Conservation (phyloP, 2,113 vertebrate genomes). For the Grantiella picta region DNA sequence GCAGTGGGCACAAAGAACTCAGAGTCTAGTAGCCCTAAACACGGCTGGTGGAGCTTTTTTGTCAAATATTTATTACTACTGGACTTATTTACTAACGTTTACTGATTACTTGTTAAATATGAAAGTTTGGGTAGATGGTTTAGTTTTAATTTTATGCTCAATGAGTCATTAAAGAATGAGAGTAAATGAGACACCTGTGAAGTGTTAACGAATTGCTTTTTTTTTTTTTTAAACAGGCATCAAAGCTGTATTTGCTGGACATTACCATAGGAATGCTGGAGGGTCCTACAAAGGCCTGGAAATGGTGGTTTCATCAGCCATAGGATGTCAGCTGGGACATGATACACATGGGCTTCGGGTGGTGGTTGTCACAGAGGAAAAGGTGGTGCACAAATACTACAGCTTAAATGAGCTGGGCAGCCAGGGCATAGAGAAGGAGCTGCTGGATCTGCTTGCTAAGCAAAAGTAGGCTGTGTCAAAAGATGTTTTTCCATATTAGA, state of each 20-base stretch:
- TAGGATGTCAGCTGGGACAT: conserved; percentile 91
- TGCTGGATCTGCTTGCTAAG: conserved; percentile 75
- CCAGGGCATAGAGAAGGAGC: conserved; percentile 77
- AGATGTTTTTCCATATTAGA: not conserved
- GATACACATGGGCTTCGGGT: conserved; percentile 87
- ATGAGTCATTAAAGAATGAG: not conserved
- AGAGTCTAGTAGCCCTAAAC: not conserved
- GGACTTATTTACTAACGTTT: not conserved
- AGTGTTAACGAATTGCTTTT: not conserved
- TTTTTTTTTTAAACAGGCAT: conserved; percentile 73
- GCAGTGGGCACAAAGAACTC: not conserved
- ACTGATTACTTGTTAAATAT: not conserved
- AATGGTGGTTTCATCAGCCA: conserved; percentile 94
- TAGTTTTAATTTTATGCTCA: not conserved
- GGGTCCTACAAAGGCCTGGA: conserved; percentile 82
- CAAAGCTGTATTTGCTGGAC: conserved; percentile 91
- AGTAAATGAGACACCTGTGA: not conserved
- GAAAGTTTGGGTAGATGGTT: not conserved
- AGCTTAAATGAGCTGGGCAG: conserved; percentile 80
- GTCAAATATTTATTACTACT: not conserved
- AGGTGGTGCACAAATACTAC: conserved; percentile 85
- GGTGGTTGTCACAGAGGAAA: conserved; percentile 84
- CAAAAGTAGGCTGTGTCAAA: conserved; percentile 16
- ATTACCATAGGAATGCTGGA: conserved; percentile 93
- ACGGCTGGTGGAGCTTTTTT: not conserved